Percentiles rank a stretch among this genome's conserved stretches.
Conservation (phyloP, 2,113 vertebrate genomes). For the Anolis carolinensis region DNA sequence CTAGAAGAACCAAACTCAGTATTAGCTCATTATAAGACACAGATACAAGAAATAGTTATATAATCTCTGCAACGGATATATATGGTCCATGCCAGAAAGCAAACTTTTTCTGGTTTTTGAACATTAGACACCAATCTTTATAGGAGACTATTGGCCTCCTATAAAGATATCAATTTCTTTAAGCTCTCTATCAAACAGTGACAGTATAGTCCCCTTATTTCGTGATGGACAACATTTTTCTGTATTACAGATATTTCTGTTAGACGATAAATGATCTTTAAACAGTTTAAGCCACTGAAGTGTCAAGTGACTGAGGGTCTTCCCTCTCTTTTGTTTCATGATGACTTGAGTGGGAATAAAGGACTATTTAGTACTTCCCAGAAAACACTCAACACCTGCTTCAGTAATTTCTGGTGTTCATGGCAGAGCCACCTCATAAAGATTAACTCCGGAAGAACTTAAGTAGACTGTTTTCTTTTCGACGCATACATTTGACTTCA, state of each 20-base stretch:
- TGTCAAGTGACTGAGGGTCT: not conserved
- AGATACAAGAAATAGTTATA: not conserved
- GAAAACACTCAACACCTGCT: not conserved
- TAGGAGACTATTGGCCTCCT: not conserved
- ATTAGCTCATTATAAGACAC: not conserved
- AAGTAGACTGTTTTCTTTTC: not conserved
- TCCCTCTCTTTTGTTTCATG: not conserved
- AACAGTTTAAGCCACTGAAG: not conserved
- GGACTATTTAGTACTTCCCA: not conserved
- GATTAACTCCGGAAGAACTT: not conserved
- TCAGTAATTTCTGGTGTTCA: constrained; percentile 2
- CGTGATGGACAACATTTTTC: not conserved
- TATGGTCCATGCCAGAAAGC: not conserved
- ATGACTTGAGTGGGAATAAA: not conserved
- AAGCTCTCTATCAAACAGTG: not conserved
- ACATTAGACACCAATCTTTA: not conserved
- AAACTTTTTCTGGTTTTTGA: not conserved
- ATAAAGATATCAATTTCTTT: not conserved
- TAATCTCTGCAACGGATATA: not conserved
- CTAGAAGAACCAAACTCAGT: not conserved
- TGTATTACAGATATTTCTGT: not conserved
- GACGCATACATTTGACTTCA: not conserved
- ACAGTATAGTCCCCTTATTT: not conserved
- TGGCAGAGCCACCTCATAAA: not conserved
- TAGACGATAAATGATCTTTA: not conserved